Evolutionary conservation across 92 coral and sea anemone genomes (phyloP), one percentile per base, ranked within the genome.

Genomic region (Porites rus): DNA sequence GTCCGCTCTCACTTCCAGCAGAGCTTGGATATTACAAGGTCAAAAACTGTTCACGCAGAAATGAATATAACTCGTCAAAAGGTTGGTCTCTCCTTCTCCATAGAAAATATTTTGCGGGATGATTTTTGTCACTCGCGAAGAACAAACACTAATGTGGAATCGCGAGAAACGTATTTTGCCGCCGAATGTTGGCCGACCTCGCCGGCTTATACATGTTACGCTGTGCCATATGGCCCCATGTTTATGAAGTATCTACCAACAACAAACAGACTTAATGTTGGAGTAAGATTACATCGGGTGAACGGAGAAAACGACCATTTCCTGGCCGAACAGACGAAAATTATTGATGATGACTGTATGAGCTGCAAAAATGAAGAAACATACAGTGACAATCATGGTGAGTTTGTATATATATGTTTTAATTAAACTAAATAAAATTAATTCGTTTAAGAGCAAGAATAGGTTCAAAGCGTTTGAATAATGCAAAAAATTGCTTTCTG

Each of bases 31-130:
- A 81, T 56, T 74, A 54, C 31, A 70, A 70, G 86, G 86, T 81
- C 86, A 81, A 11, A 38, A 43, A 7, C 84, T 79, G 60, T 22
- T 21, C 12, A 64, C 8, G 28, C 20, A 72, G n/a, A 63, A 80
- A 81, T 81, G 86, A 77, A 81, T 69, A 69, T 81, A 25, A 38
- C 56, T 50, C 77, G 21, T 58, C 86, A 81, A 58, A 81, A 81
- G 70, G 68, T 58, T 58, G 16, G 46, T 63, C 79, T 91, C 20
- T 77, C 94, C 4, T 91, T 91, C 38, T 91, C 94, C 17, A 91
- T 91, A 43, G 89, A 88, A 74, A 91, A 91, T 72, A 91, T 91
- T 11, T 69, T 91, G 20, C 86, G 87, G 43, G 92, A 91, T 13
- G 94, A 91, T 87, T 91, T 91, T 82, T 76, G 92, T 19, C 83